Evolutionary conservation across 2,113 vertebrate species (phyloP), one percentile per base, ranked within the genome.

Genomic region (Peromyscus maniculatus): DNA sequence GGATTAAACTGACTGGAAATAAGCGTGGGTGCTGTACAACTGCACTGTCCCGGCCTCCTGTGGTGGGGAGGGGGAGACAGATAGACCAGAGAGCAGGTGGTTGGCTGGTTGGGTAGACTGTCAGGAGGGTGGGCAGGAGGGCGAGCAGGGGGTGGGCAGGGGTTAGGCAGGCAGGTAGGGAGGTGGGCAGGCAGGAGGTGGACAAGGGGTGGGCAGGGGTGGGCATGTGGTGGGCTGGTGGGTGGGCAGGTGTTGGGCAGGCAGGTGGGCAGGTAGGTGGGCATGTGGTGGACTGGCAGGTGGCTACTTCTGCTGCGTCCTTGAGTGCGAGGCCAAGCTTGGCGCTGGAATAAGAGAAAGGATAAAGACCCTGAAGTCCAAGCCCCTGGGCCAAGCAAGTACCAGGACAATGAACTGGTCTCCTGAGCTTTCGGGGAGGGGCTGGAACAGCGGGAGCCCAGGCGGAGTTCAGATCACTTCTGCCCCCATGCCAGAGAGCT

Each of bases 361-460:
- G 66, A 64, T 0, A 9, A 64, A 49, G 57, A 22, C n/a, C 19
- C 87, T 0, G 4, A n/a, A 62, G n/a, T 10, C 5, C 3, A 80
- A 26, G 43, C 11, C 26, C 28, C 22, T 1, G 3, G 22, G 15
- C 36, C 1, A 2, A 1, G 1, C 26, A 36, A 19, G 3, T 19
- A 26, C n/a, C 66, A 43, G 43, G 43, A 49, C 16, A 43, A 64
- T 1, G 49, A 9, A 5, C 39, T 10, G 49, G 64, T 39, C 8
- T 49, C 10, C n/a, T 49, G 3, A 22, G n/a, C 2, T 1, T 62
- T 24, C 17, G 0, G 0, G 6, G 3, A 0, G 0, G 26, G 59
- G 7, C 11, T 0, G 0, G 0, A 28, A 52, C 0, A 0, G 19
- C 9, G 0, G 21, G 64, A 39, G 1, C 17, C 39, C 4, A 0